A percentile compares a stretch with the other conserved stretches of the same genome.
Conservation (phyloP, 2,797 vertebrate genomes). For the Gymnodraco acuticeps region DNA sequence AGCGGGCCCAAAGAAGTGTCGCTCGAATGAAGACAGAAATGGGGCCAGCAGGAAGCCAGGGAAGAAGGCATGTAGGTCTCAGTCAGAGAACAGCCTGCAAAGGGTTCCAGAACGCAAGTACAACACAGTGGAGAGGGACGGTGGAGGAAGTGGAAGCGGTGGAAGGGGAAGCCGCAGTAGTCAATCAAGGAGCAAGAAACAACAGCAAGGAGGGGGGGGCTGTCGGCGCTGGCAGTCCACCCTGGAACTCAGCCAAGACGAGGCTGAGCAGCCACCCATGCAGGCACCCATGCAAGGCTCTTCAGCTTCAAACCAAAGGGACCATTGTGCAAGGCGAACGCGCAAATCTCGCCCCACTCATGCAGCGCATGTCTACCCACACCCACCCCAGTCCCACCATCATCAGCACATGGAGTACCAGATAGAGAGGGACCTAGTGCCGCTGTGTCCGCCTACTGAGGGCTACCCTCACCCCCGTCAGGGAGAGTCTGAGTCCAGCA, state of each 20-base stretch:
- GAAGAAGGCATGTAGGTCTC: conserved; percentile 86
- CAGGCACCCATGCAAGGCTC: conserved; percentile 39
- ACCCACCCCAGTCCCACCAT: conserved; percentile 47
- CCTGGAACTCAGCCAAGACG: conserved; percentile 87
- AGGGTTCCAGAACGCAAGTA: conserved; percentile 82
- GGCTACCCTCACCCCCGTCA: conserved; percentile 63
- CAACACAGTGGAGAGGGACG: conserved; percentile 85
- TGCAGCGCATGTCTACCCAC: conserved; percentile 57
- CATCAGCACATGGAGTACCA: conserved; percentile 71
- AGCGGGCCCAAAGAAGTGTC: conserved; percentile 84
- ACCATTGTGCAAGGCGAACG: conserved; percentile 60
- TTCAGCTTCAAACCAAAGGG: conserved; percentile 47
- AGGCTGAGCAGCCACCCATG: conserved; percentile 65
- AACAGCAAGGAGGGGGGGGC: conserved; percentile 56
- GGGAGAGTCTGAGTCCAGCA: conserved; percentile 88
- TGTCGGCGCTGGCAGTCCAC: conserved; percentile 86
- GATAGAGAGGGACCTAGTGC: conserved; percentile 68
- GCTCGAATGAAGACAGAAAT: conserved; percentile 80
- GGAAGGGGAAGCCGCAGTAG: conserved; percentile 60
- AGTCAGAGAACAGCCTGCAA: conserved; percentile 89
- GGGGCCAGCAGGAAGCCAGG: conserved; percentile 75
- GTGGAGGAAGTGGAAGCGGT: conserved; percentile 65
- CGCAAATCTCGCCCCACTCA: conserved; percentile 63
- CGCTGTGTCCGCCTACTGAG: conserved; percentile 62
- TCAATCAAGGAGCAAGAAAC: conserved; percentile 73